phyloP scores from a whole-genome alignment of 1,140 invertebrate genomes.

The Polypedilum vanderplanki region DNA sequence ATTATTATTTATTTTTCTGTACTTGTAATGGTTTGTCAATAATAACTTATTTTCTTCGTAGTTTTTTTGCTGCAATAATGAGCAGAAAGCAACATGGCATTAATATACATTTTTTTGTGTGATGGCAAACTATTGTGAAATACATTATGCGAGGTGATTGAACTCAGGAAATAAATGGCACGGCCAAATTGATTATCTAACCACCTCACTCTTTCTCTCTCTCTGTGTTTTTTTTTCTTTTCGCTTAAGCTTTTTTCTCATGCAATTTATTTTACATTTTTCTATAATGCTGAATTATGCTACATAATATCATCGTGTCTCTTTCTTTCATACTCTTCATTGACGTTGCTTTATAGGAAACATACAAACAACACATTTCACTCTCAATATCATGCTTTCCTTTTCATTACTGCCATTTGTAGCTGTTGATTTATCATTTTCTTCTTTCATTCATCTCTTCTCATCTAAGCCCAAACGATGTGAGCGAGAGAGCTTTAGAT shows the following conservation, averaged over 20 bases:
- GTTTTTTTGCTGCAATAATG: no score
- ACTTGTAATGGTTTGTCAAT: not conserved
- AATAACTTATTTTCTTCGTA: not conserved
- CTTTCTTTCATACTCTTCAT: no score
- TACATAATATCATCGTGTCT: no score
- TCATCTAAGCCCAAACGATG: not conserved
- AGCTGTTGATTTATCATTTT: conserved; percentile 22
- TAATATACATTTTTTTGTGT: not conserved
- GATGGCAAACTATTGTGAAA: conserved; percentile 4
- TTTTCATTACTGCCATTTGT: conserved; percentile 3
- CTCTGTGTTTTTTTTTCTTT: not conserved
- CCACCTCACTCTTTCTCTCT: not conserved
- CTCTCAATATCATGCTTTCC: conserved; percentile 15
- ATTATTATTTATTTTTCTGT: not conserved
- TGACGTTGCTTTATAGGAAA: not conserved
- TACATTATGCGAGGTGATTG: not conserved
- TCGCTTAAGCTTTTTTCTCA: not conserved
- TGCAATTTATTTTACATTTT: not conserved
- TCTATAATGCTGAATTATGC: no score
- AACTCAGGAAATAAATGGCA: conserved; percentile 17
- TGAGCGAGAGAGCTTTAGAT: not conserved
- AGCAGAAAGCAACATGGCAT: not conserved
- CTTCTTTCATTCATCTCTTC: conserved; percentile 14
- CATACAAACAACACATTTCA: conserved; percentile 20
- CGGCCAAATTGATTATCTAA: conserved; percentile 17